Conservation (phyloP, 2,113 vertebrate genomes). For the Syngnathus scovelli region DNA sequence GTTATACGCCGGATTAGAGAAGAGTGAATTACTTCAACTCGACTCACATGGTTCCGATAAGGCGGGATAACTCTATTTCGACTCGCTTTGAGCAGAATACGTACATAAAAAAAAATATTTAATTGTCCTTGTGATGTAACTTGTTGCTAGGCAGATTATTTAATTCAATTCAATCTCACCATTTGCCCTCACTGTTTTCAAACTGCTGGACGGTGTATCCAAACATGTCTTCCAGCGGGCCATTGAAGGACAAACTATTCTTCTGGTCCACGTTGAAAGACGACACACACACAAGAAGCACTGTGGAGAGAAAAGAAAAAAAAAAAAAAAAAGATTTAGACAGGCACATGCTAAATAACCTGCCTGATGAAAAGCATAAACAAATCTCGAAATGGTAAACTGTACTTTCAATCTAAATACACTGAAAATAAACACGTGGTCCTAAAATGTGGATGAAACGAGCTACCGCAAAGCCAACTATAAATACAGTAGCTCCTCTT, state of each 20-base stretch:
- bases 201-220: slow-evolving; percentile 96
- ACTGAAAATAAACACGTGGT: slow-evolving; percentile 20
- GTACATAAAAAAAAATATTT: background rate
- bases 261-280: slow-evolving; percentile 94
- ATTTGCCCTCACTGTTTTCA: slow-evolving; percentile 94
- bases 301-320: slow-evolving; percentile 48
- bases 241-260: slow-evolving; percentile 83
- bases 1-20: slow-evolving; percentile 20
- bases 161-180: slow-evolving; percentile 69
- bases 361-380: slow-evolving; percentile 11
- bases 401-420: slow-evolving; percentile 18
- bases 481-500: background rate
- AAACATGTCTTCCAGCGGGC: slow-evolving; percentile 91
- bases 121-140: too few relatives aligned
- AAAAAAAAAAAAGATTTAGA: background rate
- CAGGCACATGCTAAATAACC: slow-evolving; percentile 9
- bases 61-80: slow-evolving; percentile 33
- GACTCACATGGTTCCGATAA: slow-evolving; percentile 39
- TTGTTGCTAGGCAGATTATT: background rate
- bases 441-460: background rate
- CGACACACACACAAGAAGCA: slow-evolving; percentile 61
- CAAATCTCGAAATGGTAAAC: slow-evolving; percentile 13
- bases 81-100: slow-evolving; percentile 22
- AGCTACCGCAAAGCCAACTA: background rate
- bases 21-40: slow-evolving; percentile 41